Conservation (phyloP, 2,113 vertebrate genomes). For the Pelecanoides urinatrix region DNA sequence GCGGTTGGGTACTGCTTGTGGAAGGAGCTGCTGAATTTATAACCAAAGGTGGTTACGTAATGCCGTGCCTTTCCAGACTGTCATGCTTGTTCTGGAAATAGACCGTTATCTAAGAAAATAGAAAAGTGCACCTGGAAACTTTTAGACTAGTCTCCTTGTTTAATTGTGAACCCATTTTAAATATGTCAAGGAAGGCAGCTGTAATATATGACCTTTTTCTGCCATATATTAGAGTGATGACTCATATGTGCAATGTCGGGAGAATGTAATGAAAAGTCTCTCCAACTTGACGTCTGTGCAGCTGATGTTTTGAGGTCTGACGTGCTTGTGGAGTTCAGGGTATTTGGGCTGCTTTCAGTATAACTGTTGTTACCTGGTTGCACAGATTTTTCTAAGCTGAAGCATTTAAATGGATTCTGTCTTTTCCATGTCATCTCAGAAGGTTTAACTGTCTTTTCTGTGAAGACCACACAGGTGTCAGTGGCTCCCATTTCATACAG, state of each 20-base stretch:
- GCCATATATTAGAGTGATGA: conserved; percentile 21
- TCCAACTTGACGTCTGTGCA: background rate
- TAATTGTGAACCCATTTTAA: conserved; percentile 28
- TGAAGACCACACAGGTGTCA: background rate
- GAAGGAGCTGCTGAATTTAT: background rate
- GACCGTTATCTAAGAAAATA: conserved; percentile 34
- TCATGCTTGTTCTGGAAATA: background rate
- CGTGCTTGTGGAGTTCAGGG: background rate
- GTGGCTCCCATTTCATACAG: background rate
- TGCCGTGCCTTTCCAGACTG: background rate
- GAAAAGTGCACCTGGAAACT: conserved; percentile 57
- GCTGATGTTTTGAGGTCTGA: background rate
- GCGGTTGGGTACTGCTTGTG: background rate
- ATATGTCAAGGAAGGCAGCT: conserved; percentile 29
- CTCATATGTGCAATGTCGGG: background rate
- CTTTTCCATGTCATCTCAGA: background rate
- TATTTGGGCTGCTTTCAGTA: background rate
- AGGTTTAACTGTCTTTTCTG: background rate
- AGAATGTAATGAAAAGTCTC: conserved; percentile 5
- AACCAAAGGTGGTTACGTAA: background rate
- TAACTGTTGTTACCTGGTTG: background rate
- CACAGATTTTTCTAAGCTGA: background rate
- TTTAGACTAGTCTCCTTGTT: conserved; percentile 28
- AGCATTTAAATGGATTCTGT: background rate
- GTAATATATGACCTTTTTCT: conserved; percentile 44